phyloP scores from a whole-genome alignment of 2,113 vertebrate genomes.

The Elephantulus edwardii region DNA sequence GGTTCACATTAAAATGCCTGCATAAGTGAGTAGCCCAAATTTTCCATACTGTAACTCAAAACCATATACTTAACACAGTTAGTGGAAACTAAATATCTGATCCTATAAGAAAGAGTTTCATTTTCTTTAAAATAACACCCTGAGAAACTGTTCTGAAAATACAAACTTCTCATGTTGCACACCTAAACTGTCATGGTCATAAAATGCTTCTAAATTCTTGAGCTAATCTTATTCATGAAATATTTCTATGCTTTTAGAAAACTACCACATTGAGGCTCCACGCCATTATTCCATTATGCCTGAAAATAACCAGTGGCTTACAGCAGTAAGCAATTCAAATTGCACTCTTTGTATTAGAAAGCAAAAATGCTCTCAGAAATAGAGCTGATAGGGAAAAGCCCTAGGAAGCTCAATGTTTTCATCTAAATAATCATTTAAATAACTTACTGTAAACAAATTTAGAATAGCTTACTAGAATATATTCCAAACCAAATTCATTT shows the following conservation, averaged over 20 bases:
- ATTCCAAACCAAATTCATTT: slow-evolving; percentile 63
- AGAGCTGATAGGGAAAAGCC: slow-evolving; percentile 20
- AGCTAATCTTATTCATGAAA: slow-evolving; percentile 67
- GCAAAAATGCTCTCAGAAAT: slow-evolving; percentile 38
- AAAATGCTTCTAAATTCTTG: slow-evolving; percentile 68
- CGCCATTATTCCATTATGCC: slow-evolving; percentile 55
- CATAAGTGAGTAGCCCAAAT: slow-evolving; percentile 57
- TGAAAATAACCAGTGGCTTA: slow-evolving; percentile 46
- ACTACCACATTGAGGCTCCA: slow-evolving; percentile 47
- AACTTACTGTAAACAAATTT: slow-evolving; percentile 39
- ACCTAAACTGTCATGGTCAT: slow-evolving; percentile 69
- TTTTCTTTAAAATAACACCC: slow-evolving; percentile 76
- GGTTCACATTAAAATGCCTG: slow-evolving; percentile 57
- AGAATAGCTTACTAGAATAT: slow-evolving; percentile 22
- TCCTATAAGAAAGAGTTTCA: slow-evolving; percentile 75
- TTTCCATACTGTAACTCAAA: slow-evolving; percentile 70
- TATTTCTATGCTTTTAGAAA: slow-evolving; percentile 55
- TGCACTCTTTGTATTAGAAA: slow-evolving; percentile 28
- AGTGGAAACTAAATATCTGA: slow-evolving; percentile 73
- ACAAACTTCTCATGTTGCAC: slow-evolving; percentile 74
- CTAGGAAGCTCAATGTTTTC: slow-evolving; percentile 4
- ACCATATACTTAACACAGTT: slow-evolving; percentile 70
- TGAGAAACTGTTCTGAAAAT: slow-evolving; percentile 72
- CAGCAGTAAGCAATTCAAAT: slow-evolving; percentile 36
- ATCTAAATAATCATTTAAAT: slow-evolving; percentile 45